These are phyloP conservation scores for Torymus auratus DNA, from an alignment of 2,888 invertebrate species.

Conservation along the genomic window DNA sequence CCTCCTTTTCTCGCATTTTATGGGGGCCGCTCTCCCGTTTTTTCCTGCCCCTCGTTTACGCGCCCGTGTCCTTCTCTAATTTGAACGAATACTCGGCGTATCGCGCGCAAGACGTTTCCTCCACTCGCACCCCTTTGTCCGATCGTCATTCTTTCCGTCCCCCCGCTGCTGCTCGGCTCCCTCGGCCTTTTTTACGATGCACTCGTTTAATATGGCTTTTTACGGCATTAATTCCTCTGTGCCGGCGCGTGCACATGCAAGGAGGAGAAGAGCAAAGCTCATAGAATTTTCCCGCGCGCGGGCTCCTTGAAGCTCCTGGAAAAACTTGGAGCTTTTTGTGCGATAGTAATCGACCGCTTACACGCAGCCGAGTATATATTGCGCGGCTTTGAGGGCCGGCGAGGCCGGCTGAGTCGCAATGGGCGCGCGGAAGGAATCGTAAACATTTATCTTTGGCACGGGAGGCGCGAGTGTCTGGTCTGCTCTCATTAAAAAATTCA, in stretches of 20 bases:
- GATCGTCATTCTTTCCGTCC: not conserved
- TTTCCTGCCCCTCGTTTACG: constrained; percentile 24
- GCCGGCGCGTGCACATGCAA: not conserved
- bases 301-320: constrained; percentile 5
- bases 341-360: constrained; percentile 38
- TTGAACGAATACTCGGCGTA: constrained; percentile 25
- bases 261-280: not conserved
- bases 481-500: constrained; percentile 36
- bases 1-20: constrained; percentile 7
- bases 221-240: constrained; percentile 28
- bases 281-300: constrained; percentile 1
- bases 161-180: not conserved
- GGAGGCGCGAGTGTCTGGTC: not conserved
- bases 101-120: constrained; percentile 19
- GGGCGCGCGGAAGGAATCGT: constrained; percentile 13
- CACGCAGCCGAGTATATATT: constrained; percentile 7
- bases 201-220: constrained; percentile 23
- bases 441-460: constrained; percentile 15
- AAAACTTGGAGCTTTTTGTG: constrained; percentile 18
- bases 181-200: not conserved
- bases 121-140: not conserved
- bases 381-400: constrained; percentile 20
- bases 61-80: constrained; percentile 38
- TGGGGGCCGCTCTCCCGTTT: not conserved
- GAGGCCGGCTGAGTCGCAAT: constrained; percentile 8